Base-by-base conservation (phyloP, 2,888 invertebrate genomes). In the Pinctada fucata region DNA sequence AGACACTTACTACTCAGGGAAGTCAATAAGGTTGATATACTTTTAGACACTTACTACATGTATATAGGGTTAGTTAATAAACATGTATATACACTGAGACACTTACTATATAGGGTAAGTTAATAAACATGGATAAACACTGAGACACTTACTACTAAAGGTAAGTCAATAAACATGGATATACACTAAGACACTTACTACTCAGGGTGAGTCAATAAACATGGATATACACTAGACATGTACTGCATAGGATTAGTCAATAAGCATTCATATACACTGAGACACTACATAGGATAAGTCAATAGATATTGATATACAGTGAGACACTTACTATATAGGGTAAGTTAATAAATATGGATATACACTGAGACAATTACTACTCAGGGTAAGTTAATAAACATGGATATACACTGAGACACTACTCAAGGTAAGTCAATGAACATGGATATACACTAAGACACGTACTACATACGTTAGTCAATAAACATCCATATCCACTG, bases 61-160 rank as follows among this genome's bases (percentile, higher is more conserved):
- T 31, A 31, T 31, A 31, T 31, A 31, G 31, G 31, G 31, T 31
- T 31, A 31, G 31, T 93, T 66, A 92, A 91, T 66, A 93, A 93
- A 83, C 93, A 94, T 77, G 94, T 94, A 3, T 95, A 94, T 85
- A 93, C 93, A 3, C 91, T 95, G 52, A 92, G 95, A 79, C 93
- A 94, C 81, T 87, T 95, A 31, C 91, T 93, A 75, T 85, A 95
- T 84, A 89, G 94, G 93, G 95, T 31, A 31, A 31, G 31, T 31
- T 31, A 31, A 31, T 31, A 31, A 31, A 31, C 31, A 31, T 31
- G 31, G 31, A 31, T 31, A 31, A 1, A 31, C 31, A 31, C 31
- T 31, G 1, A 1, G 31, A 31, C 31, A 31, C 31, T 31, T 31
- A 31, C 31, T 31, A 31, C 31, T 1, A 1, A 31, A 93, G 93